Evolutionary conservation across 2,888 invertebrate species (phyloP).

Genomic region (Diaperis boleti): DNA sequence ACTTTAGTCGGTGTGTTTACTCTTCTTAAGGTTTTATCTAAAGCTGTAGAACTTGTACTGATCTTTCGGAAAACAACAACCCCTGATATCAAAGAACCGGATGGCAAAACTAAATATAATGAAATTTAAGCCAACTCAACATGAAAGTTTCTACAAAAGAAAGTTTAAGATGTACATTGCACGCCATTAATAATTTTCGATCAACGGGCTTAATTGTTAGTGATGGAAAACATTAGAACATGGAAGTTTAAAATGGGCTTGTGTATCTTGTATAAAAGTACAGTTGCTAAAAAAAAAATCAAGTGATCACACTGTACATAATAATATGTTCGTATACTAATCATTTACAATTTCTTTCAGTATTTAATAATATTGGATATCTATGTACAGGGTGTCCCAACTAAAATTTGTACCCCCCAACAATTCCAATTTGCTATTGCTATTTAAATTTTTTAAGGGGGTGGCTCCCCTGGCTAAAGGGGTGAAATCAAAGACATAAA

Average conservation of each 20-base stretch:
- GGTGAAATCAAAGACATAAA: too few species aligned
- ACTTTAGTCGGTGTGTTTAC: constrained; percentile 22
- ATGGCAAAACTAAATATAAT: constrained; percentile 17
- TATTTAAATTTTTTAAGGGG: too few species aligned
- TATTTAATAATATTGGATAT: too few species aligned
- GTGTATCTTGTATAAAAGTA: too few species aligned
- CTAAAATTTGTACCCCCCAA: too few species aligned
- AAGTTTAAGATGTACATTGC: constrained; percentile 3
- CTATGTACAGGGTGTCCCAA: too few species aligned
- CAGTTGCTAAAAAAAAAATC: too few species aligned
- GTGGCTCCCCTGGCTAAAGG: too few species aligned
- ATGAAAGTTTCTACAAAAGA: constrained; percentile 1
- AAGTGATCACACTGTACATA: too few species aligned
- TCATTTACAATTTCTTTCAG: too few species aligned
- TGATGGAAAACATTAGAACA: background rate
- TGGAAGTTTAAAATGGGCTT: background rate
- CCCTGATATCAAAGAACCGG: constrained; percentile 21
- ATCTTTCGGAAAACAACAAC: constrained; percentile 11
- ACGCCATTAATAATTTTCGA: constrained; percentile 16
- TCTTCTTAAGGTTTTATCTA: constrained; percentile 25
- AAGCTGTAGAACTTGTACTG: constrained; percentile 19
- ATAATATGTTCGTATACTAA: too few species aligned
- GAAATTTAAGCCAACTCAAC: constrained; percentile 3
- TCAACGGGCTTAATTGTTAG: constrained; percentile 15
- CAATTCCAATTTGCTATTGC: too few species aligned